Evolutionary conservation across 2,888 invertebrate species (phyloP), one percentile per base, ranked within the genome.

Genomic region (Linnaemya vulpina): DNA sequence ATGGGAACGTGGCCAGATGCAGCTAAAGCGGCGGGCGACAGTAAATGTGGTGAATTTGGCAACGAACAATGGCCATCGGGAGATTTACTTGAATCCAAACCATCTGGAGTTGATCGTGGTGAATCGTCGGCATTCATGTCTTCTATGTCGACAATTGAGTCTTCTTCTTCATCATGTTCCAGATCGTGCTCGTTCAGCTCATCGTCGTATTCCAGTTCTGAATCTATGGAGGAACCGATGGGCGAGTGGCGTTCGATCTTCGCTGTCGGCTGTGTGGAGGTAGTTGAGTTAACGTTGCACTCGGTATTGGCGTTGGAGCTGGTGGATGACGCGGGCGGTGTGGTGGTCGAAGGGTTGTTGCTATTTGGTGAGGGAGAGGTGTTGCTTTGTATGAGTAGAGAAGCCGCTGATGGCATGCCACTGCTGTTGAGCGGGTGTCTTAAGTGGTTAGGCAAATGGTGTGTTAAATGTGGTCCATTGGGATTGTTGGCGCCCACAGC

Each of bases 81-180:
- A 3, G 92, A 89, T 87, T 92, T 92, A 87, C 90, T 91, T 86
- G 90, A 90, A 79, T 92, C 92, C 51, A 92, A 83, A 43, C 92
- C 92, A 58, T 91, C 91, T 35, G 92, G 92, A 22, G 92, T 92
- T 67, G 92, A 92, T 77, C 92, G 90, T 38, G 91, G 90, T 25
- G 91, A 91, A 62, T 91, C 91, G 75, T 94, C 95, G 84, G 94
- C 94, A 89, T 95, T 95, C 89, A 96, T 93, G 89, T 96, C 96
- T 91, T 96, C 96, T 15, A 96, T 96, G 90, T 97, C 96, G 15
- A 96, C 96, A 79, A 96, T 95, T 8, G 95, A 95, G 89, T 96
- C 93, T 84, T 92, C 93, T 83, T 92, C 91, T 78, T 92, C 89
- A 51, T 89, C 92, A 73, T 92, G 89, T 85, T 90, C 90, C 53